Conservation (phyloP, 2,797 vertebrate genomes). For the Halcyon chelicuti region DNA sequence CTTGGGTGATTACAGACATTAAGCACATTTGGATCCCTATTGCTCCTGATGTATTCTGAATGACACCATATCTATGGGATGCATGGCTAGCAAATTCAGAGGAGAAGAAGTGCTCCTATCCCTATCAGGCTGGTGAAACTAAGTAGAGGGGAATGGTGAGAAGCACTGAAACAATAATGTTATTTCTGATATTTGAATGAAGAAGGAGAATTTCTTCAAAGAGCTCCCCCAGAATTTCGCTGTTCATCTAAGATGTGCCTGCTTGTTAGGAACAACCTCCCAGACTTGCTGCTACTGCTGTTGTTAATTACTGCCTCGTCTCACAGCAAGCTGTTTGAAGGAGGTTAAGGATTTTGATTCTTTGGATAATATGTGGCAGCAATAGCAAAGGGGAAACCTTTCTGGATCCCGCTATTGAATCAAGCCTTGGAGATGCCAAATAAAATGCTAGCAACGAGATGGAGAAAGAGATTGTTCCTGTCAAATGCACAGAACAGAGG, state of each 20-base stretch:
- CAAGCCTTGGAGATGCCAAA: background rate
- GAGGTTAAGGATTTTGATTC: background rate
- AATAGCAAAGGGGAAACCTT: background rate
- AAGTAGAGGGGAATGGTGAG: conserved; percentile 1
- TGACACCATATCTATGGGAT: background rate
- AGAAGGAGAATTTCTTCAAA: conserved; percentile 32
- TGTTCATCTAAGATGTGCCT: conserved; percentile 56
- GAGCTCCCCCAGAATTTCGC: background rate
- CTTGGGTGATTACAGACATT: background rate
- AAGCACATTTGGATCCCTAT: background rate
- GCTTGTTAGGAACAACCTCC: conserved; percentile 30
- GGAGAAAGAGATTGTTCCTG: background rate
- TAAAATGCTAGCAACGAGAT: background rate
- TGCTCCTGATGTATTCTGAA: background rate
- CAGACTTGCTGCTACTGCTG: conserved; percentile 30
- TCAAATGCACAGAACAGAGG: background rate
- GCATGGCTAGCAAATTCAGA: background rate
- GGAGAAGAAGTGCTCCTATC: background rate
- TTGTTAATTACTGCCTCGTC: conserved; percentile 24
- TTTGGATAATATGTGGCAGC: background rate
- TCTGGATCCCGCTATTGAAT: background rate
- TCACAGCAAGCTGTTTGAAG: background rate
- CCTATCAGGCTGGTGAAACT: background rate
- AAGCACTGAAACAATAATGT: conserved; percentile 44
- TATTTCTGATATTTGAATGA: conserved; percentile 53